Base-by-base conservation (phyloP, 1,140 invertebrate species). In the Saxidomus purpurata region DNA sequence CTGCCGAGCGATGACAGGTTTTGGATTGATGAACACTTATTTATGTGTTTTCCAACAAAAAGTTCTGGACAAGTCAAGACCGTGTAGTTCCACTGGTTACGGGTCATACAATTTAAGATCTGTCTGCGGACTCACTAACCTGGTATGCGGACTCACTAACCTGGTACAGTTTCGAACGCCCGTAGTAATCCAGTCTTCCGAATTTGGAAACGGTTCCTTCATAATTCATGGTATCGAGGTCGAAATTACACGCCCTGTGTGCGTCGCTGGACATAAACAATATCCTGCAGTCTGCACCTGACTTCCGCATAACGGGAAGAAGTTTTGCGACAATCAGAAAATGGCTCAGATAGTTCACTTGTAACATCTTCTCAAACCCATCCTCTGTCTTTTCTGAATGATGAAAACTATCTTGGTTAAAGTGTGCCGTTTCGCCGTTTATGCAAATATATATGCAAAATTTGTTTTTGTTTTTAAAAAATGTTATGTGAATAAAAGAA, bases 261-360 rank as follows among this genome's bases (percentile, higher is more conserved):
- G 81, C 90, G 13, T 49, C 52, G 43, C 87, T 89, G 8, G 90
- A 89, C 34, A 82, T 86, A 31, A 89, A 80, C 49, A 91, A 63
- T 34, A 91, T 91, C 4, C 90, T 28, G 76, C 90, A 89, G 40
- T 91, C 90, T 1, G 82, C 43, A 0, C 90, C 87, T 28, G 79
- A 84, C 28, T 47, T 19, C 40, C 43, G 47, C 87, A 91, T 89
- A n/a, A 91, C 71, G 9, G 86, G 80, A 38, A 91, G 76, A n/a
- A 91, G 38, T 43, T 89, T 81, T 22, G 76, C 82, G 36, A 89
- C 38, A 4, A 91, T 63, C 13, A 91, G n/a, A 71, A 89, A 89
- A 43, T 91, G 86, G 28, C 82, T 43, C 6, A 89, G 82, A 63
- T 91, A 91, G 63, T 91, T 90, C 19, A 84, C 89, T 47, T 90